Conservation (phyloP, 2,113 vertebrate genomes). For the Cyprinodon tularosa region DNA sequence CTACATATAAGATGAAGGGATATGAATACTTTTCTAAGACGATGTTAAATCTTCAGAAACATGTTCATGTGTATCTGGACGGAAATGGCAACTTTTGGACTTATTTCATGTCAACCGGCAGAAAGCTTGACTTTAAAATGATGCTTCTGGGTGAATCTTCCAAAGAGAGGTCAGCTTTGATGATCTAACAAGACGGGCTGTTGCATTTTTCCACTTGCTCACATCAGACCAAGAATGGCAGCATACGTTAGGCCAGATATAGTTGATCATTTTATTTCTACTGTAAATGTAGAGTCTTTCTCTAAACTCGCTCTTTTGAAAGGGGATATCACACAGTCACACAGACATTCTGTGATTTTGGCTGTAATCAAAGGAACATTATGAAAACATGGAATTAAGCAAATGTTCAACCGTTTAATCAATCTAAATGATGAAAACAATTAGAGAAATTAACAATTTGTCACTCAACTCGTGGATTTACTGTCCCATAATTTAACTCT, state of each 20-base stretch:
- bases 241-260: not conserved
- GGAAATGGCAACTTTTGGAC: constrained; percentile 1
- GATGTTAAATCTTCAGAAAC: not conserved
- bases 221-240: not conserved
- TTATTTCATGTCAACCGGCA: constrained; percentile 28
- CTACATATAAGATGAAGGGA: not conserved
- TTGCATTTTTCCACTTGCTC: constrained; percentile 11
- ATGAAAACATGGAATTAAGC: not conserved
- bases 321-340: not conserved
- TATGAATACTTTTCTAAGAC: not conserved
- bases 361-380: not conserved
- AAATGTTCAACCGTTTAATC: constrained; percentile 8
- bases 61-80: not conserved
- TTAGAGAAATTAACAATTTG: constrained; percentile 28
- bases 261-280: rapidly evolving
- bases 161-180: constrained; percentile 31
- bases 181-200: constrained; percentile 26
- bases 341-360: not conserved
- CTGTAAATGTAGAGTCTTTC: not conserved
- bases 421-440: constrained; percentile 21
- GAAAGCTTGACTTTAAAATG: constrained; percentile 15
- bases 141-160: constrained; percentile 16
- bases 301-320: not conserved
- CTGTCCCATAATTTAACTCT: not conserved
- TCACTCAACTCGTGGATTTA: not conserved